A percentile compares a stretch with the other conserved stretches of the same genome.
These are phyloP conservation scores for Drosophila orosa DNA, from an alignment of 1,140 invertebrate species.

Conservation along the genomic window DNA sequence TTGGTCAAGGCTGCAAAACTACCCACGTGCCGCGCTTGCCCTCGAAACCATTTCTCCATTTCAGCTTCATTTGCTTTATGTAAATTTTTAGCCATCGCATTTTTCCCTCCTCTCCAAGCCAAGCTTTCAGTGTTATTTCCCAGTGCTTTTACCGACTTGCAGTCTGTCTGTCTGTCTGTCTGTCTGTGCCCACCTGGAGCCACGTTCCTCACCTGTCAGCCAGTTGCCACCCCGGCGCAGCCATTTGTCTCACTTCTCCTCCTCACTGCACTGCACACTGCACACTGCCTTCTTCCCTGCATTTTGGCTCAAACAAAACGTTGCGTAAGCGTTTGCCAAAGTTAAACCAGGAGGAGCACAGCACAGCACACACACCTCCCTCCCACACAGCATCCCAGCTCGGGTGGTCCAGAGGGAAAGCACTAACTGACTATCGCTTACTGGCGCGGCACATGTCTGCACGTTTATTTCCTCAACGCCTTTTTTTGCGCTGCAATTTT, in stretches of 20 bases:
- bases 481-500: slow-evolving; percentile 19
- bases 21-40: not conserved
- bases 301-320: slow-evolving; percentile 63
- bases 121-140: slow-evolving; percentile 67
- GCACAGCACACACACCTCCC: no score
- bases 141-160: slow-evolving; percentile 65
- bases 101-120: not conserved
- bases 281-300: no score
- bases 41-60: slow-evolving; percentile 49
- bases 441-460: slow-evolving; percentile 70
- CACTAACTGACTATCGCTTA: slow-evolving; percentile 74
- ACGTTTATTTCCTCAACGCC: slow-evolving; percentile 47
- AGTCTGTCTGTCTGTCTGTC: slow-evolving; percentile 7
- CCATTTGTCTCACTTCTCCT: slow-evolving; percentile 39
- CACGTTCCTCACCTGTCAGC: slow-evolving; percentile 61
- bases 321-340: slow-evolving; percentile 77
- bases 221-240: slow-evolving; percentile 57
- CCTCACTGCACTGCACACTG: not conserved
- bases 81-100: slow-evolving; percentile 50
- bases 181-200: slow-evolving; percentile 6
- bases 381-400: slow-evolving; percentile 7
- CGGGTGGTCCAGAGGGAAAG: slow-evolving; percentile 7
- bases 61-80: slow-evolving; percentile 78
- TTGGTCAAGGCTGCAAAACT: slow-evolving; percentile 20
- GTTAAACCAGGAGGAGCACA: no score